Percentiles rank a stretch among this genome's conserved stretches.
phyloP scores from a whole-genome alignment of 2,113 vertebrate species.

The Nycticebus coucang region DNA sequence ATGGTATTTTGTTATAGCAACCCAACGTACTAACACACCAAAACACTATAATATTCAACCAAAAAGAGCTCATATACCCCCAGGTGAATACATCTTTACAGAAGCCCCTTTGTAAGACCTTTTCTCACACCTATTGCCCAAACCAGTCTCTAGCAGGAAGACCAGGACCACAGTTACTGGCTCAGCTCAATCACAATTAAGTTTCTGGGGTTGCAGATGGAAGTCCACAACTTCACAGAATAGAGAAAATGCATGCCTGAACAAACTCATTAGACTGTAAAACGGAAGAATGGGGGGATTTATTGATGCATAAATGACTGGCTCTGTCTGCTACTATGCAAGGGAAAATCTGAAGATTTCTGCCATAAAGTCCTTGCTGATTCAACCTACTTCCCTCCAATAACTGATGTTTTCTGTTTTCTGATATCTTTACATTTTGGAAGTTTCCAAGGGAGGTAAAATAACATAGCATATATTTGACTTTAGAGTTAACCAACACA shows the following conservation, averaged over 20 bases:
- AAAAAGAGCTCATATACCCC: background rate
- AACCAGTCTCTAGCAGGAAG: background rate
- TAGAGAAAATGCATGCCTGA: background rate
- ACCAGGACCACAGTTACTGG: background rate
- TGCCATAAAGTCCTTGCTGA: background rate
- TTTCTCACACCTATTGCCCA: background rate
- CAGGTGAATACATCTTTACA: background rate
- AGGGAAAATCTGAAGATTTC: background rate
- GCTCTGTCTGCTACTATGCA: background rate
- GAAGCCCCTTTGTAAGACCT: background rate
- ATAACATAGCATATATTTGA: background rate
- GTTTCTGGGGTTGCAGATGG: no score
- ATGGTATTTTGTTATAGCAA: background rate
- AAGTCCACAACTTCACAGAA: background rate
- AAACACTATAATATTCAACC: no score
- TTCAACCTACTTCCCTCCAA: background rate
- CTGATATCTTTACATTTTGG: background rate
- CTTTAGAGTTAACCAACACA: background rate
- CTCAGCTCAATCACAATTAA: background rate
- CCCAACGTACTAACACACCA: background rate
- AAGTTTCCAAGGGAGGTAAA: background rate
- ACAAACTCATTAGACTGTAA: background rate
- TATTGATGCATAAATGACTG: background rate
- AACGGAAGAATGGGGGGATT: background rate
- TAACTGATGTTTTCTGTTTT: background rate